Evolutionary conservation across 2,113 vertebrate species (phyloP).

Genomic region (Atherinomorus stipes): DNA sequence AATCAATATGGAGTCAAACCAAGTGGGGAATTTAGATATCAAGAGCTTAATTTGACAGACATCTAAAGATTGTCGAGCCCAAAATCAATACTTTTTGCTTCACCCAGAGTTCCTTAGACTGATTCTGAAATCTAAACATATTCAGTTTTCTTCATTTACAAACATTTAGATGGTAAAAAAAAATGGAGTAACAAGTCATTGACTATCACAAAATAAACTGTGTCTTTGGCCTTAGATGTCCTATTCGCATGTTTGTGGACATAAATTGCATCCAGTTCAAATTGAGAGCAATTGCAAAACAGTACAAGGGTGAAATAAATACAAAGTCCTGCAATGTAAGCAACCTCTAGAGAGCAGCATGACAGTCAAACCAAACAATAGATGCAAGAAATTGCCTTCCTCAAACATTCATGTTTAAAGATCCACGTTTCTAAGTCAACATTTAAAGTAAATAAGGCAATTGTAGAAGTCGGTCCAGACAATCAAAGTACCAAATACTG

Average conservation of each 20-base stretch:
- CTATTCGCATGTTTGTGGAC: neutral
- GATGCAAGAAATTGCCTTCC: conserved; percentile 17
- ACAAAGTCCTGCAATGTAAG: neutral
- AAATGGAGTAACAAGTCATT: too few relatives aligned
- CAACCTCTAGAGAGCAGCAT: neutral
- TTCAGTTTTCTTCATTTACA: too few relatives aligned
- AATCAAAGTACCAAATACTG: conserved; percentile 16
- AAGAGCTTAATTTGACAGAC: too few relatives aligned
- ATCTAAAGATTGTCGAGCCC: neutral
- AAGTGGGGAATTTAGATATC: neutral
- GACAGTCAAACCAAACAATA: conserved; percentile 30
- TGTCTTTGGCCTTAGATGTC: too few relatives aligned
- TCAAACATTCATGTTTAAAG: conserved; percentile 32
- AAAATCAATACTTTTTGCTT: neutral
- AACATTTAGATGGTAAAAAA: neutral
- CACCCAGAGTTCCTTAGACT: neutral
- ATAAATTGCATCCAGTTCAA: neutral
- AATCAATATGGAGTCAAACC: neutral
- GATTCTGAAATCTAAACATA: neutral
- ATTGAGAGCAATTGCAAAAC: conserved; percentile 4
- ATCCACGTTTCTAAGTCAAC: conserved; percentile 32
- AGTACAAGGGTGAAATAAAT: conserved; percentile 1
- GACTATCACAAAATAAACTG: neutral
- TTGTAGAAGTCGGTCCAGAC: conserved; percentile 20
- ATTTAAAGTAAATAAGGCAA: conserved; percentile 15